Conservation (phyloP, 2,888 invertebrate species). For the Tenthredo notha region DNA sequence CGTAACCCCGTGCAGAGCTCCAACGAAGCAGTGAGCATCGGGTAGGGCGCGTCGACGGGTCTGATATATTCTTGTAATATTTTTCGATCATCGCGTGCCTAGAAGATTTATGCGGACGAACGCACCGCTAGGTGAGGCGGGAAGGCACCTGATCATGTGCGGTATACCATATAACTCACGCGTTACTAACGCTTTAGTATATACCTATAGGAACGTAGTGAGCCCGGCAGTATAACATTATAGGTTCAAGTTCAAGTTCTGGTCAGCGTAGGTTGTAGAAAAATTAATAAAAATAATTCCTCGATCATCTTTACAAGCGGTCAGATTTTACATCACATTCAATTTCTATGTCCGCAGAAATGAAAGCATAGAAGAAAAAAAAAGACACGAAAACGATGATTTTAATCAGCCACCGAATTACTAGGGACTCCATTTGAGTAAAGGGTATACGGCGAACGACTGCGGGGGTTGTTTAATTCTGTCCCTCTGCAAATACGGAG, state of each 20-base stretch:
- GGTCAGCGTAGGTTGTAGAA: neutral
- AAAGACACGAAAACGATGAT: neutral
- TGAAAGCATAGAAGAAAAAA: neutral
- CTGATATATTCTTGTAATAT: conserved; percentile 78
- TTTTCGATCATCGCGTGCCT: conserved; percentile 78
- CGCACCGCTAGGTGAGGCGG: conserved; percentile 62
- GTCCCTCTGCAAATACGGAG: conserved; percentile 26
- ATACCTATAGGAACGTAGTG: neutral
- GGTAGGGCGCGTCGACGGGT: conserved; percentile 70
- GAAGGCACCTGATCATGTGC: conserved; percentile 75
- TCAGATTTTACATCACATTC: neutral
- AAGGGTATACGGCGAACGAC: conserved; percentile 13
- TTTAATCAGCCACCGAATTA: neutral
- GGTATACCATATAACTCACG: conserved; percentile 42
- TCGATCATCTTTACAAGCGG: neutral
- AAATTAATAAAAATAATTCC: conserved; percentile 2
- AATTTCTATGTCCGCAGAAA: neutral
- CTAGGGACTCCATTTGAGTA: conserved; percentile 11
- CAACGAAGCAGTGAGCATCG: conserved; percentile 59
- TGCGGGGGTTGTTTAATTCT: conserved; percentile 15
- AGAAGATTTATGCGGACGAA: conserved; percentile 75
- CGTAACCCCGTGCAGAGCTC: conserved; percentile 57
- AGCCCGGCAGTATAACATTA: neutral
- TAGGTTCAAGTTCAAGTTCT: neutral
- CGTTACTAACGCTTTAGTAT: neutral